Evolutionary conservation across 1,140 invertebrate genomes (phyloP), one percentile per base, ranked within the genome.

Genomic region (Leptonema lineaticorne): DNA sequence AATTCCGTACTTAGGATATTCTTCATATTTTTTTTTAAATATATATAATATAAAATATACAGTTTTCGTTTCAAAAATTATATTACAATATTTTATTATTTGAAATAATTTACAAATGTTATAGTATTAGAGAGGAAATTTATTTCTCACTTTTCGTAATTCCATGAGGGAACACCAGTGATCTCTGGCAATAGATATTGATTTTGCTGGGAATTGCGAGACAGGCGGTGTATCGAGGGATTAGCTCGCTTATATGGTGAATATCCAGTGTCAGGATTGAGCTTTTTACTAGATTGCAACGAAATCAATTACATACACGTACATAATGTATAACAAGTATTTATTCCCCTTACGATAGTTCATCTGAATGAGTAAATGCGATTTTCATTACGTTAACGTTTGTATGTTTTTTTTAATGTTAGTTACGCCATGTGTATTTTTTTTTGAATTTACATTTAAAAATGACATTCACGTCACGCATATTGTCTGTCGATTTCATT

Each of bases 131-230:
- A 16, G 3, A 20, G 50, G 50, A 53, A 53, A 53, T 53, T 53
- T 53, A 53, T 53, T 53, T 53, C 20, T 24, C 50, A 53, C 50
- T 53, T 53, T 53, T 14, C 20, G 50, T 53, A 53, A 53, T 53
- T 20, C 50, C 50, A 53, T 26, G 50, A 53, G 50, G 50, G 50
- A 53, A 24, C n/a, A 53, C 22, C 50, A 53, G 18, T 53, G 50
- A 53, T 53, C 50, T 53, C 50, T 53, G 22, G 50, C 50, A 53
- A 53, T 53, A 53, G 50, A 53, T 53, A 53, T 53, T 53, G 50
- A 53, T 53, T 53, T 53, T 24, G 50, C 27, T 24, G 50, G 50
- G 50, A 53, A 53, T 53, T 53, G 50, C 50, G 50, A 22, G n/a
- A 7, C 50, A 11, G 22, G 2, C 24, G 27, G 50, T 53, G 50